Evolutionary conservation across 35 echinoderm and acorn worm species (phyloP).

Genomic region (Apostichopus japonicus): DNA sequence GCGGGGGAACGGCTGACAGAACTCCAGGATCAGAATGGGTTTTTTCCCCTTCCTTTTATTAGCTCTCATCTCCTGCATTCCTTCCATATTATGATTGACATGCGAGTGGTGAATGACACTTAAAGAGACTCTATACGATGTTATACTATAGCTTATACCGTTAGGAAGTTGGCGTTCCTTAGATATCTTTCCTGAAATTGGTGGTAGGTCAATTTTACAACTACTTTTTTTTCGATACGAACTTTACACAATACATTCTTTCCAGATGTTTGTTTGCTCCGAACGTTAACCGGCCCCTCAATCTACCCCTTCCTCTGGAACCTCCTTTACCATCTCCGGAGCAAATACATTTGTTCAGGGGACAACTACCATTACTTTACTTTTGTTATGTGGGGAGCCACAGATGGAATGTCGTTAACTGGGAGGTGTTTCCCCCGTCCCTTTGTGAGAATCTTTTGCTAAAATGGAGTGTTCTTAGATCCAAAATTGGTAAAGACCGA

Average conservation of each 20-base stretch:
- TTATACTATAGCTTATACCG: neutral
- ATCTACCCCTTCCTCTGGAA: too few relatives aligned
- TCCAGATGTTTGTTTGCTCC: neutral
- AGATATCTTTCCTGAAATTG: neutral
- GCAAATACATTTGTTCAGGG: too few relatives aligned
- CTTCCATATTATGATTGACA: neutral
- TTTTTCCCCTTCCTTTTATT: slow-evolving; percentile 25
- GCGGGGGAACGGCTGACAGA: slow-evolving; percentile 3
- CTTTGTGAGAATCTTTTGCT: too few relatives aligned
- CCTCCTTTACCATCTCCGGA: too few relatives aligned
- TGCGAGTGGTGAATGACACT: neutral
- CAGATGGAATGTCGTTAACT: too few relatives aligned
- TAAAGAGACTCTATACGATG: neutral
- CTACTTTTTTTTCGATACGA: neutral
- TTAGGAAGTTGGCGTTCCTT: neutral
- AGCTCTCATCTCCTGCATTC: slow-evolving; percentile 6
- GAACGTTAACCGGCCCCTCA: too few relatives aligned
- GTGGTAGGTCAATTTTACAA: neutral
- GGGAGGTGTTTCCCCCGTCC: too few relatives aligned
- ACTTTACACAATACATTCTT: neutral
- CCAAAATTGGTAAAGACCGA: too few relatives aligned
- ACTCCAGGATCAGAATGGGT: neutral
- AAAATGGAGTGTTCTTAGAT: too few relatives aligned
- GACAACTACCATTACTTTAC: too few relatives aligned
- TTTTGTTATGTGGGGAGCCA: too few relatives aligned